Percentiles rank a stretch among this genome's conserved stretches.
These are phyloP conservation scores for Chionis minor DNA, from an alignment of 2,113 vertebrate species.

Conservation along the genomic window DNA sequence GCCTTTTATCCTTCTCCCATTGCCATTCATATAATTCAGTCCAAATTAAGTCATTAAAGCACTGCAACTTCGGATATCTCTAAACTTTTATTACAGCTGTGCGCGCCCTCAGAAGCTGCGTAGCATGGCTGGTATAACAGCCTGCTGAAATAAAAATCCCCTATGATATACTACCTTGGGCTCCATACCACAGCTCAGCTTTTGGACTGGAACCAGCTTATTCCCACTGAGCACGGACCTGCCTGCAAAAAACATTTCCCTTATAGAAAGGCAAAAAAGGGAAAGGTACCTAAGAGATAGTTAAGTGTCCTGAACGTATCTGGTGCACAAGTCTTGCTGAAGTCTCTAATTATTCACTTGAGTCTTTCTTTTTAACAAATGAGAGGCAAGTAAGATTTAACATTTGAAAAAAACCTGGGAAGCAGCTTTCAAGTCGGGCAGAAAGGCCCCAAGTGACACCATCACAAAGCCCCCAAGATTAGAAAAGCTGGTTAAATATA, in stretches of 20 bases:
- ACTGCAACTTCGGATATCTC: background rate
- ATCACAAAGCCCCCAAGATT: background rate
- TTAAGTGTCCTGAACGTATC: background rate
- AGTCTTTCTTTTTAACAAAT: background rate
- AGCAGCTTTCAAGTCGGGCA: background rate
- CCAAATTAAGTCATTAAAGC: background rate
- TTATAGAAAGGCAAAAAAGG: background rate
- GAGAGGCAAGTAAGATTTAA: background rate
- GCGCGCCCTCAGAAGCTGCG: background rate
- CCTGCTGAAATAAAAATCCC: background rate
- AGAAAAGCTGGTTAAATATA: background rate
- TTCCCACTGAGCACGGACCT: background rate
- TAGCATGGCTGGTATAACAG: background rate
- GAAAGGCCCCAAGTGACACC: background rate
- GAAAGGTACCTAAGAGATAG: background rate
- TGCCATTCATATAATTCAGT: background rate
- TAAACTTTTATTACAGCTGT: background rate
- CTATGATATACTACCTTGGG: background rate
- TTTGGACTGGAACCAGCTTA: background rate
- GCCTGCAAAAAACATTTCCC: background rate
- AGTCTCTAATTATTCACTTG: background rate
- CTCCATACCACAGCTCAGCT: background rate
- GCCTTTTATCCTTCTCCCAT: background rate
- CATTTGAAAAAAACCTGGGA: background rate
- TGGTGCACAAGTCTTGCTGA: background rate